A percentile compares a stretch with the other conserved stretches of the same genome.
phyloP scores from a whole-genome alignment of 2,888 invertebrate species.

The Drosophila gaucha region DNA sequence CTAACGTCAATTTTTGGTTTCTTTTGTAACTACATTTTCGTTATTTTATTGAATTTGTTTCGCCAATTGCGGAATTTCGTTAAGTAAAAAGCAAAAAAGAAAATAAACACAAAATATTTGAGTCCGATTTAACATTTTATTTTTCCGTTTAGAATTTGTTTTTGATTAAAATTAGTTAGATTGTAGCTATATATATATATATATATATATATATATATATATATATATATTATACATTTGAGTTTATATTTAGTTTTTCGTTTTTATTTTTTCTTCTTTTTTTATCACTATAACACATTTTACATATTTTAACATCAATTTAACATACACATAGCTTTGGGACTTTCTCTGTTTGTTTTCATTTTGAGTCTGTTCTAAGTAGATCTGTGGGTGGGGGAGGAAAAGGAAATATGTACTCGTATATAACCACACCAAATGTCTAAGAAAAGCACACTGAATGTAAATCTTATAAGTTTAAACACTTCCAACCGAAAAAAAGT shows the following conservation, averaged over 20 bases:
- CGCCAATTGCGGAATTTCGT: constrained; percentile 7
- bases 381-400: constrained; percentile 9
- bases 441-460: constrained; percentile 36
- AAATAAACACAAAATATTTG: constrained; percentile 29
- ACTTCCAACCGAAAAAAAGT: constrained; percentile 7
- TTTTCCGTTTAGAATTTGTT: constrained; percentile 2
- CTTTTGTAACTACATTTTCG: constrained; percentile 15
- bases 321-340: constrained; percentile 36
- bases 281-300: constrained; percentile 65
- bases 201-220: too few relatives aligned
- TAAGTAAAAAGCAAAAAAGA: not conserved
- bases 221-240: constrained; percentile 36
- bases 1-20: constrained; percentile 56
- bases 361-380: constrained; percentile 4
- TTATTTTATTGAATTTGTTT: constrained; percentile 2
- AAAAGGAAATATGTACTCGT: constrained; percentile 18
- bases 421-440: constrained; percentile 16
- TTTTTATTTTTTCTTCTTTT: not conserved
- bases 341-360: not conserved
- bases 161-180: constrained; percentile 27
- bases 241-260: constrained; percentile 17
- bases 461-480: constrained; percentile 43
- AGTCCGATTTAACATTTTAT: constrained; percentile 16
- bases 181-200: constrained; percentile 22
- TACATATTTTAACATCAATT: constrained; percentile 51